phyloP scores from a whole-genome alignment of 2,797 vertebrate species.

The Diglossa cyanea region DNA sequence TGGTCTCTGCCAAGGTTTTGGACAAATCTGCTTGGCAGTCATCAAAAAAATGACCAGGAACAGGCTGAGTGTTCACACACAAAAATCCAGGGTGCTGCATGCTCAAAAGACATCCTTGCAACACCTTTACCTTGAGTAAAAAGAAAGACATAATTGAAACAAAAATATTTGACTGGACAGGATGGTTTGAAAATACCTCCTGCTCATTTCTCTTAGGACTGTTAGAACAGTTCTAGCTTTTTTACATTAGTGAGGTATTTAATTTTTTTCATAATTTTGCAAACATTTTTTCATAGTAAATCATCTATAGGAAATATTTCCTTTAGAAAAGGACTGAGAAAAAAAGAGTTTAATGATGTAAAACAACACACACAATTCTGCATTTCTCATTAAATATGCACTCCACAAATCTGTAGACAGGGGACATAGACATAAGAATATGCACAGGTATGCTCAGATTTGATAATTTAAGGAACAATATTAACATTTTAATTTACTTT shows the following conservation, averaged over 20 bases:
- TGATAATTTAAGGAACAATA: background rate
- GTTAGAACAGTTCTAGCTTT: fast-evolving
- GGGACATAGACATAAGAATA: fast-evolving
- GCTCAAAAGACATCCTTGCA: background rate
- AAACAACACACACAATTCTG: background rate
- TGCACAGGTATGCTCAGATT: background rate
- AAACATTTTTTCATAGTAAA: background rate
- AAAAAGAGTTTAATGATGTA: background rate
- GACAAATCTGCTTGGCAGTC: background rate
- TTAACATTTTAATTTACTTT: background rate
- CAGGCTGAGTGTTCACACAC: background rate
- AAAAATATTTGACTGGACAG: background rate
- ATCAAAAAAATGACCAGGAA: background rate
- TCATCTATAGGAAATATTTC: background rate
- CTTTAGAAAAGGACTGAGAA: background rate
- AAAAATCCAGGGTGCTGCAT: background rate
- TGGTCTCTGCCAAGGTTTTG: background rate
- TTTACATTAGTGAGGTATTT: background rate
- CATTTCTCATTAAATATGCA: background rate
- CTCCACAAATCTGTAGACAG: background rate
- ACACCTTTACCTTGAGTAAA: background rate
- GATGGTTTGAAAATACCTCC: background rate
- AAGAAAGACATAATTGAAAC: background rate
- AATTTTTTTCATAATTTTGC: background rate
- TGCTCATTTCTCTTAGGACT: background rate